Conservation (phyloP, 2,113 vertebrate species). For the Coryphaenoides rupestris region DNA sequence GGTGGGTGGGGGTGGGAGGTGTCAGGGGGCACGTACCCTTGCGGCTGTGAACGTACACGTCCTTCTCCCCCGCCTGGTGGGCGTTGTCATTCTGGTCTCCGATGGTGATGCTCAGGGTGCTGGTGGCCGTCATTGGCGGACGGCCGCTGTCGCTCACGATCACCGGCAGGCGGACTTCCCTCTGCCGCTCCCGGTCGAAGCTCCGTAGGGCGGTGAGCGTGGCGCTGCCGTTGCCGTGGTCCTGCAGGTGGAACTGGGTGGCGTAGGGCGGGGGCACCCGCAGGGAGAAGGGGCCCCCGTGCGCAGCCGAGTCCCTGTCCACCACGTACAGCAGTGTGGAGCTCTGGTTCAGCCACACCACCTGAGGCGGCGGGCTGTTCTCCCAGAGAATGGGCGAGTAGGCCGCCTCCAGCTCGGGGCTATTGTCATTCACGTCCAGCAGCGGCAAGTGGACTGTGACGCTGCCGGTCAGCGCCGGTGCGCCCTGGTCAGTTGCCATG, state of each 20-base stretch:
- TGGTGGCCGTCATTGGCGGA: conserved; percentile 81
- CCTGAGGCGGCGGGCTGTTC: conserved; percentile 74
- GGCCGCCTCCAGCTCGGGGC: conserved; percentile 75
- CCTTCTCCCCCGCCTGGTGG: conserved; percentile 81
- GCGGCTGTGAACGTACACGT: conserved; percentile 75
- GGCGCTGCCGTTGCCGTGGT: conserved; percentile 82
- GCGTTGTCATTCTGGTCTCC: conserved; percentile 87
- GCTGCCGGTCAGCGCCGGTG: conserved; percentile 72
- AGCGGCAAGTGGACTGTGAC: conserved; percentile 74
- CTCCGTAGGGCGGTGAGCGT: conserved; percentile 79
- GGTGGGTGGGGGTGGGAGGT: conserved; percentile 6
- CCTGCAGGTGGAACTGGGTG: conserved; percentile 80
- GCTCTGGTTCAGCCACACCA: conserved; percentile 74
- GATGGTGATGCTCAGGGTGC: conserved; percentile 79
- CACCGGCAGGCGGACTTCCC: conserved; percentile 75
- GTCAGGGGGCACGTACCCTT: conserved; percentile 69
- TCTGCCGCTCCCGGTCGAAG: conserved; percentile 85
- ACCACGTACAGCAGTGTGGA: conserved; percentile 75
- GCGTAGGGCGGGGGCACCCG: conserved; percentile 68
- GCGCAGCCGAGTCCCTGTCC: conserved; percentile 77
- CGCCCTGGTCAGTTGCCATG: conserved; percentile 79
- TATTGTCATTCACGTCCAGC: conserved; percentile 85
- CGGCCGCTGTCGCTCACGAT: conserved; percentile 81
- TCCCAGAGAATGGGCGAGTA: conserved; percentile 85
- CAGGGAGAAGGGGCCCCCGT: conserved; percentile 81